phyloP scores from a whole-genome alignment of 2,113 vertebrate genomes.

The Stigmatopora argus region DNA sequence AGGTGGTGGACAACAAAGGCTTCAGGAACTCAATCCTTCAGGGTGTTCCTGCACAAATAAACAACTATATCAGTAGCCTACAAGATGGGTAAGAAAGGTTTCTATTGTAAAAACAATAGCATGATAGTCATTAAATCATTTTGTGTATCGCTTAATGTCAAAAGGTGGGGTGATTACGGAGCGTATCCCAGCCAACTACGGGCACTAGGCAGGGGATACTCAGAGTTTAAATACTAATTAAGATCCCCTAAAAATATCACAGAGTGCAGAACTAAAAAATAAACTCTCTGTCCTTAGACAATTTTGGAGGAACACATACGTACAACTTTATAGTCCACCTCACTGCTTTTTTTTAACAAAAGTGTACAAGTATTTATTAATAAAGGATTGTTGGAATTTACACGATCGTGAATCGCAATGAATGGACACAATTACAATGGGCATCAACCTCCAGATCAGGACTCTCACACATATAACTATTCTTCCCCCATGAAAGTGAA shows the following conservation, averaged over 20 bases:
- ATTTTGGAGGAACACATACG: neutral
- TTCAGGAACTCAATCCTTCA: conserved; percentile 82
- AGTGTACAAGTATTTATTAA: too few relatives aligned
- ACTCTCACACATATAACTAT: too few relatives aligned
- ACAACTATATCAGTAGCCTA: conserved; percentile 77
- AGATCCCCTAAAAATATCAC: neutral
- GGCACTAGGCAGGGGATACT: neutral
- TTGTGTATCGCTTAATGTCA: too few relatives aligned
- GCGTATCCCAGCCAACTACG: too few relatives aligned
- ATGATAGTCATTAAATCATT: too few relatives aligned
- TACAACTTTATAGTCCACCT: neutral
- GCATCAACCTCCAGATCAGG: too few relatives aligned
- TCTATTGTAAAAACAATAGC: neutral
- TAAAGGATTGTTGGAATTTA: too few relatives aligned
- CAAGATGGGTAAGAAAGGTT: conserved; percentile 75
- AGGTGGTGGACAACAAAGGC: conserved; percentile 70
- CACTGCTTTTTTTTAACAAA: too few relatives aligned
- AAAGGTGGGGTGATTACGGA: too few relatives aligned
- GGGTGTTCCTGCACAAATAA: conserved; percentile 84
- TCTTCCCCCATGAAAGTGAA: neutral
- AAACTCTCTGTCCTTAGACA: neutral
- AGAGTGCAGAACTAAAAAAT: neutral
- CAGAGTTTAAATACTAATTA: neutral
- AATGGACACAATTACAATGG: too few relatives aligned
- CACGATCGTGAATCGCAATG: too few relatives aligned